A percentile compares a stretch with the other conserved stretches of the same genome.
Conservation (phyloP, 1,140 invertebrate species). For the Drosophila bocqueti region DNA sequence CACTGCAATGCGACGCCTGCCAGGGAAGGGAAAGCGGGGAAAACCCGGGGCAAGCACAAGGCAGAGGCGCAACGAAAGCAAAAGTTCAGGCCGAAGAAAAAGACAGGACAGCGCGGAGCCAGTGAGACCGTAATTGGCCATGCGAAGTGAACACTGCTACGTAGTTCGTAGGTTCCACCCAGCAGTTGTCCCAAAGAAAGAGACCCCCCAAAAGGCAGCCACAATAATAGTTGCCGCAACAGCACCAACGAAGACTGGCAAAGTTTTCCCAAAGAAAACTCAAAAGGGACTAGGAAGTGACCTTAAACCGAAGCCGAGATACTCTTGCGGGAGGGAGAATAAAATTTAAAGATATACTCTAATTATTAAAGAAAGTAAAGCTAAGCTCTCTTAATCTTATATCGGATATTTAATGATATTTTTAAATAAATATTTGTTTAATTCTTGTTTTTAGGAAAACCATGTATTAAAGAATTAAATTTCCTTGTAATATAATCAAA, state of each 20-base stretch:
- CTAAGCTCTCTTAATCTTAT: too few relatives aligned
- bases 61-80: constrained; percentile 29
- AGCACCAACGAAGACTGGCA: constrained; percentile 22
- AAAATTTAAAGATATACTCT: neutral
- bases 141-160: constrained; percentile 59
- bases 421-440: neutral
- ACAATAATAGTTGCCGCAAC: constrained; percentile 39
- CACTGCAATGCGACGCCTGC: constrained; percentile 69
- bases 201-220: constrained; percentile 12
- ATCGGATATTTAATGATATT: too few relatives aligned
- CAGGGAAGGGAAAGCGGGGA: neutral
- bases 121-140: constrained; percentile 70
- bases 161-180: constrained; percentile 24
- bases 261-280: constrained; percentile 30
- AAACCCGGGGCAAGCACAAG: neutral
- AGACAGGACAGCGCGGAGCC: constrained; percentile 32
- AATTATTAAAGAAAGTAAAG: too few relatives aligned
- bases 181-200: constrained; percentile 12
- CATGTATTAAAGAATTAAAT: neutral
- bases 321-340: neutral
- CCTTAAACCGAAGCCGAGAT: neutral
- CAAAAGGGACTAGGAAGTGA: neutral
- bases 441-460: too few relatives aligned
- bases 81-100: constrained; percentile 51
- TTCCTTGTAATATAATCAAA: neutral